phyloP scores from a whole-genome alignment of 1,140 invertebrate genomes.

The Drosophila pseudoobscura region DNA sequence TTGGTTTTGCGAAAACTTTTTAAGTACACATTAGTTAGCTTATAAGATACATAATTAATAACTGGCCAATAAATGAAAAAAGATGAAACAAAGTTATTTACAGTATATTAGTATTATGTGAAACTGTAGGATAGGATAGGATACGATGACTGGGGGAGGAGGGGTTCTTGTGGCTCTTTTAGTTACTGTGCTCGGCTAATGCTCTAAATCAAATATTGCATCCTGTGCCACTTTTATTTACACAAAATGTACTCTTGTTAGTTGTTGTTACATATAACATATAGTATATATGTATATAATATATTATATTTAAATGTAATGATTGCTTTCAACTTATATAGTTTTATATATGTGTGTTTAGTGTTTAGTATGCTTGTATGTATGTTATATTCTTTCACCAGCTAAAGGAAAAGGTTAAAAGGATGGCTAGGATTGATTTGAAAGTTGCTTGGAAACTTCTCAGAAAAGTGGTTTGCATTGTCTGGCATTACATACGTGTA shows the following conservation, averaged over 20 bases:
- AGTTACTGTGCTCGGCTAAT: conserved; percentile 34
- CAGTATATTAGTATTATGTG: conserved; percentile 49
- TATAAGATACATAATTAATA: conserved; percentile 5
- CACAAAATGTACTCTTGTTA: conserved; percentile 33
- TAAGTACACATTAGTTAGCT: conserved; percentile 54
- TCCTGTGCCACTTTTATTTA: conserved; percentile 39
- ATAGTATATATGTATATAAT: conserved; percentile 6
- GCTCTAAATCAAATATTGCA: conserved; percentile 37
- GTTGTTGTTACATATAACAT: no score
- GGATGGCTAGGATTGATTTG: conserved; percentile 3
- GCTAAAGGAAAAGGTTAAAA: conserved; percentile 4
- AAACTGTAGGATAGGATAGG: conserved; percentile 30
- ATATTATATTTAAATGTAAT: conserved; percentile 66
- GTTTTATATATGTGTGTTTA: conserved; percentile 32
- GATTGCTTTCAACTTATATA: conserved; percentile 78
- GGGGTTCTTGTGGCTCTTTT: conserved; percentile 11
- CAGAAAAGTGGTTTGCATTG: conserved; percentile 8
- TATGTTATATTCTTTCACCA: conserved; percentile 23
- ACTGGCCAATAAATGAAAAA: conserved; percentile 17
- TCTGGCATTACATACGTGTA: conserved; percentile 33
- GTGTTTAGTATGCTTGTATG: background rate
- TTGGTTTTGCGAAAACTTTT: conserved; percentile 35
- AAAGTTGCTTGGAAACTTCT: no score
- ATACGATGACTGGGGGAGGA: conserved; percentile 10
- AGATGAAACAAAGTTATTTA: conserved; percentile 73